Conservation (phyloP, 37 sponge, comb jelly and placozoan genomes). For the Spongia lamella region DNA sequence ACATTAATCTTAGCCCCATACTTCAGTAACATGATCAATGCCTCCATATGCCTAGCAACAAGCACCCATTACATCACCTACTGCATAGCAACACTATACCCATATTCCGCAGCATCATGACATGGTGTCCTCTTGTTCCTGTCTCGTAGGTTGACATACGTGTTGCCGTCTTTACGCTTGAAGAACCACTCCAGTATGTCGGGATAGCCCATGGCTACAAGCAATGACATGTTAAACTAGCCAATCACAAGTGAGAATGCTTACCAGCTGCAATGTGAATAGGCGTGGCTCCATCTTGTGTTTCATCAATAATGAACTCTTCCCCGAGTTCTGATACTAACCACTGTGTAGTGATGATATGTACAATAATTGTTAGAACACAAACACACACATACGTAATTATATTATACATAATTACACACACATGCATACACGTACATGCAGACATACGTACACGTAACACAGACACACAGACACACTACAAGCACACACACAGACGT, state of each 20-base stretch:
- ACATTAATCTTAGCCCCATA: slow-evolving; percentile 63
- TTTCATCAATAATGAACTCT: slow-evolving; percentile 40
- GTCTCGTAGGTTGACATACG: slow-evolving; percentile 51
- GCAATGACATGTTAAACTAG: background rate
- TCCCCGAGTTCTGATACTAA: slow-evolving; percentile 63
- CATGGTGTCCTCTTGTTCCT: slow-evolving; percentile 65
- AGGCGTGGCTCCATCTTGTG: slow-evolving; percentile 85
- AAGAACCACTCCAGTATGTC: slow-evolving; percentile 66
- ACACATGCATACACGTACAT: too few species aligned
- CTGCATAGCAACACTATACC: too few species aligned
- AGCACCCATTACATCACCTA: too few species aligned
- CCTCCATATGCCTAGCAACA: slow-evolving; percentile 9
- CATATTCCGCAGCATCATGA: slow-evolving; percentile 84
- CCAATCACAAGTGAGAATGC: background rate
- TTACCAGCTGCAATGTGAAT: slow-evolving; percentile 85
- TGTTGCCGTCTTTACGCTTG: slow-evolving; percentile 34
- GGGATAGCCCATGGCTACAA: slow-evolving; percentile 20
- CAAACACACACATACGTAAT: too few species aligned
- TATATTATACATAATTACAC: too few species aligned
- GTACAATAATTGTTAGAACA: too few species aligned
- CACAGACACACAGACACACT: background rate
- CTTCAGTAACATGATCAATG: slow-evolving; percentile 57
- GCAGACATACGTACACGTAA: background rate
- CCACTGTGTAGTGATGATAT: slow-evolving; percentile 63
- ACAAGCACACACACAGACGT: too few species aligned